Evolutionary conservation across 2,888 invertebrate species (phyloP), one percentile per base, ranked within the genome.

Genomic region (Auanema freiburgensis): DNA sequence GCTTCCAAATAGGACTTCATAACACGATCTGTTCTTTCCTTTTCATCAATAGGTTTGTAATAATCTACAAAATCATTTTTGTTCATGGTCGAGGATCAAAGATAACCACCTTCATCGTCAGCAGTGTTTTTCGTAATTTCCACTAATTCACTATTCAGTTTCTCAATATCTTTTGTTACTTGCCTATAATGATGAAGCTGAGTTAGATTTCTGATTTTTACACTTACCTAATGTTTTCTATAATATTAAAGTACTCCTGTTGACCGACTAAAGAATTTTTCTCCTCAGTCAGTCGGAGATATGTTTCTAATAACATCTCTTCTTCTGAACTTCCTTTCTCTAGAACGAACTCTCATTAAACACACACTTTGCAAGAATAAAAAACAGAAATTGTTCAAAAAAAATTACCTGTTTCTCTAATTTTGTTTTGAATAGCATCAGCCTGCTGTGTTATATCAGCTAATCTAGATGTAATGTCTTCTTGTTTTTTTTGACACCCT

Each of bases 311-410:
- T 49, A 78, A 55, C 55, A 61, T 64, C 44, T 64, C 52, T 56
- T 80, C 78, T 53, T 80, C 80, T 12, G 66, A 69, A 54, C 71
- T 65, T 12, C 72, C 74, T 10, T 64, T 67, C 16, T 69, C 77
- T 70, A 57, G 46, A 62, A 59, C 49, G 12, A 12, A 33, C 12
- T 12, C 25, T 2, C 5, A 14, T 62, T 18, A 43, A 33, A 33
- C 8, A 18, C 46, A 46, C 3, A 46, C 46, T 46, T 46, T 18
- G 46, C 46, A 21, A 46, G n/a, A 16, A 40, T 18, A 23, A 40
- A 40, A 25, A n/a, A n/a, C 41, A 33, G 5, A 4, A 2, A 16
- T 8, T 16, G 12, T n/a, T 2, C 16, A 44, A 59, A 59, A 42
- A 54, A 25, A 33, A 59, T 23, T 42, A 55, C 57, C 59, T 40